phyloP scores from a whole-genome alignment of 2,113 vertebrate species.

The Colius striatus region DNA sequence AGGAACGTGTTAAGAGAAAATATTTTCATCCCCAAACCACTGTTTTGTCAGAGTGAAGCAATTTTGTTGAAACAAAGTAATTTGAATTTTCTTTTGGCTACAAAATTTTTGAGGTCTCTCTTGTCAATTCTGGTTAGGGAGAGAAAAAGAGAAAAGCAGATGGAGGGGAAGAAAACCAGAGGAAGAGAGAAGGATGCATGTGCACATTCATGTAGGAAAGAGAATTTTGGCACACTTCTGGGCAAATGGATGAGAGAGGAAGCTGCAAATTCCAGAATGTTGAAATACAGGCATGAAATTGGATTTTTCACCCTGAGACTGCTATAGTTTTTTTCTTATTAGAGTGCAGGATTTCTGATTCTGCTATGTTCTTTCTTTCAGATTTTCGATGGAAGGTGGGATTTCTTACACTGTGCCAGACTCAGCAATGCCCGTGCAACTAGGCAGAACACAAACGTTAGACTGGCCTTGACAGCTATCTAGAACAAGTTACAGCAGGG shows the following conservation, averaged over 20 bases:
- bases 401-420: not conserved
- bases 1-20: not conserved
- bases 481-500: not conserved
- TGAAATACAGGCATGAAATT: conserved; percentile 4
- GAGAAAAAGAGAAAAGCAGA: not conserved
- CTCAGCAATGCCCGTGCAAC: not conserved
- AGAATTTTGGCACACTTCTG: not conserved
- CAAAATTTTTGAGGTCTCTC: not conserved
- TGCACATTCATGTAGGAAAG: not conserved
- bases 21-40: not conserved
- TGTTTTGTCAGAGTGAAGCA: not conserved
- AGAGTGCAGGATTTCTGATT: not conserved
- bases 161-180: not conserved
- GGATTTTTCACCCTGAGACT: not conserved
- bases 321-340: not conserved
- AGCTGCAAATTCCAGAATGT: not conserved
- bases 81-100: not conserved
- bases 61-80: not conserved
- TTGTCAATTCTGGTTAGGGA: not conserved
- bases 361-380: not conserved
- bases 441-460: not conserved
- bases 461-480: not conserved
- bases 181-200: not conserved
- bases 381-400: not conserved
- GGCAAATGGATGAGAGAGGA: not conserved